Conservation (phyloP, 2,888 invertebrate species). For the Diaprepes abbreviatus region DNA sequence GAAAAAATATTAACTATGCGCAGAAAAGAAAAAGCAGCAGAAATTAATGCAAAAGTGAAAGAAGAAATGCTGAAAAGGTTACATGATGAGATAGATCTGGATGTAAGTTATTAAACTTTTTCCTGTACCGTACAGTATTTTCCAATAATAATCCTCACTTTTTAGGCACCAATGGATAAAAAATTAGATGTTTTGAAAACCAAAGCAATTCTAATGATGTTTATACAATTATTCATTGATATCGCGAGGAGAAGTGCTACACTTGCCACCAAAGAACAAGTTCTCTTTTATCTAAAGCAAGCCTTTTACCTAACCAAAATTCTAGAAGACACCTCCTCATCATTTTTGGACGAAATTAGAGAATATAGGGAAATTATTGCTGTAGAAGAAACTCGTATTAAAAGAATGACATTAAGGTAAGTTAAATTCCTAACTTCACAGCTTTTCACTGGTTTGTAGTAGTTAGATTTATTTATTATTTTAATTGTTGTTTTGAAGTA, state of each 20-base stretch:
- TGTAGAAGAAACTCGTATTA: slow-evolving; percentile 47
- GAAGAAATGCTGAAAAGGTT: slow-evolving; percentile 52
- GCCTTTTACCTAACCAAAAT: slow-evolving; percentile 77
- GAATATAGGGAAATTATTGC: slow-evolving; percentile 47
- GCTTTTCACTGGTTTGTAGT: no score
- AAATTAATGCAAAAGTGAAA: slow-evolving; percentile 42
- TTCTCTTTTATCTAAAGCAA: slow-evolving; percentile 79
- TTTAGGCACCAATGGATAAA: slow-evolving; percentile 62
- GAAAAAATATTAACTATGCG: slow-evolving; percentile 43
- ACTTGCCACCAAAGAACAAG: slow-evolving; percentile 74
- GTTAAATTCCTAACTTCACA: no score
- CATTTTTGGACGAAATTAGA: slow-evolving; percentile 67
- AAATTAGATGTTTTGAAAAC: slow-evolving; percentile 73
- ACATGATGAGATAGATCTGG: slow-evolving; percentile 70
- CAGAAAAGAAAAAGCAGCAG: slow-evolving; percentile 49
- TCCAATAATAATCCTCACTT: no score
- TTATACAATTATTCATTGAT: slow-evolving; percentile 79
- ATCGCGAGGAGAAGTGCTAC: slow-evolving; percentile 78
- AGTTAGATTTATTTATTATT: no score
- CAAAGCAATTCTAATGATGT: slow-evolving; percentile 76
- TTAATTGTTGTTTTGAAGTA: no score
- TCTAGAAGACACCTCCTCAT: slow-evolving; percentile 71
- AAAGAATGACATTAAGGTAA: slow-evolving; percentile 39
- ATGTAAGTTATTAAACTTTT: slow-evolving; percentile 69
- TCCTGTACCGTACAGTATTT: no score